phyloP scores from a whole-genome alignment of 2,797 vertebrate species.

The Gallinago stenura region DNA sequence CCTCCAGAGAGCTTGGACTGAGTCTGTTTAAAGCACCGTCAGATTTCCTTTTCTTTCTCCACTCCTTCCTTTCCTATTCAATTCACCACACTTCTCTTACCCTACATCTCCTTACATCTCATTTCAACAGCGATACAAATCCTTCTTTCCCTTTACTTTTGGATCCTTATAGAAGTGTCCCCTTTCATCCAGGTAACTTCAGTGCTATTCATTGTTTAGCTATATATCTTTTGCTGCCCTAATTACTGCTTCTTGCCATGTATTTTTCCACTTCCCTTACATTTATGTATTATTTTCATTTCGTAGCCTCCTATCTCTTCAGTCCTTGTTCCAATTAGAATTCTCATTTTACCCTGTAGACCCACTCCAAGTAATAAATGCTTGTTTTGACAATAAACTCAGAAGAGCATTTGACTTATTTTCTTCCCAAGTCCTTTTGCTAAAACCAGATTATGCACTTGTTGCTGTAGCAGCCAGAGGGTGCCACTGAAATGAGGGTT shows the following conservation, averaged over 20 bases:
- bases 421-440: neutral
- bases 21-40: neutral
- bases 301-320: neutral
- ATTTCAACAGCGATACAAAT: neutral
- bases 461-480: neutral
- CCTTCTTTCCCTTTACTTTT: neutral
- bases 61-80: neutral
- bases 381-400: neutral
- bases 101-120: neutral
- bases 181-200: neutral
- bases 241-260: neutral
- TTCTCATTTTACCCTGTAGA: neutral
- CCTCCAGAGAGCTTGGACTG: neutral
- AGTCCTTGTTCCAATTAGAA: neutral
- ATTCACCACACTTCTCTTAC: neutral
- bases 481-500: neutral
- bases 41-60: neutral
- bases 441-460: neutral
- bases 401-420: neutral
- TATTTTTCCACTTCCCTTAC: neutral
- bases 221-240: neutral
- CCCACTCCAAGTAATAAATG: neutral
- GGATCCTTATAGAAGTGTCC: neutral
- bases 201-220: neutral
- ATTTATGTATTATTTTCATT: neutral